These are phyloP conservation scores for Agelastica alni DNA, from an alignment of 2,888 invertebrate species.

Conservation along the genomic window DNA sequence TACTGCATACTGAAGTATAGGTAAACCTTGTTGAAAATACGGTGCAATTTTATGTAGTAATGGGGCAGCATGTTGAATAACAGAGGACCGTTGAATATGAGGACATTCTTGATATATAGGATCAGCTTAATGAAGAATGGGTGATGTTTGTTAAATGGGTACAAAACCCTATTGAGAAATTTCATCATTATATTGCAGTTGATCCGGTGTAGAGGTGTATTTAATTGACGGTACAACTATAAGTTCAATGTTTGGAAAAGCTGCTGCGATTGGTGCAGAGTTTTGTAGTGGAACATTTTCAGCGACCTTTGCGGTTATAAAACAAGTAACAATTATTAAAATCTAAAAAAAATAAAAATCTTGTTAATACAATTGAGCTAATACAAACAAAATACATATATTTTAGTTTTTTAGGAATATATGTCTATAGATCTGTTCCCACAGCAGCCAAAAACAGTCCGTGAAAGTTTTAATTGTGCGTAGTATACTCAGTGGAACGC, in stretches of 20 bases:
- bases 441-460: too few relatives aligned
- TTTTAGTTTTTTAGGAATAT: too few relatives aligned
- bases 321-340: constrained; percentile 25
- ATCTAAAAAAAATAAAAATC: constrained; percentile 27
- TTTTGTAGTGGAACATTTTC: constrained; percentile 8
- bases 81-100: background rate
- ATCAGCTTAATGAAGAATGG: background rate
- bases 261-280: background rate
- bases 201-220: background rate
- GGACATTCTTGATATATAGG: background rate
- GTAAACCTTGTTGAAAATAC: background rate
- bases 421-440: too few relatives aligned
- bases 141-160: background rate
- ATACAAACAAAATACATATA: too few relatives aligned
- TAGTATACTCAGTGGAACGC: too few relatives aligned
- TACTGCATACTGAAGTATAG: constrained; percentile 3
- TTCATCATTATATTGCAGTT: constrained; percentile 1
- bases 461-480: too few relatives aligned
- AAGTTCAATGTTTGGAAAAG: background rate
- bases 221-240: background rate
- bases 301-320: constrained; percentile 25
- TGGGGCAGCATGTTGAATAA: background rate
- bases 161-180: background rate
- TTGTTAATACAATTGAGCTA: background rate
- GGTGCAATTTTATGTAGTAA: background rate